Conservation (phyloP, 2,797 vertebrate species). For the Mormyrus hasselquistii region DNA sequence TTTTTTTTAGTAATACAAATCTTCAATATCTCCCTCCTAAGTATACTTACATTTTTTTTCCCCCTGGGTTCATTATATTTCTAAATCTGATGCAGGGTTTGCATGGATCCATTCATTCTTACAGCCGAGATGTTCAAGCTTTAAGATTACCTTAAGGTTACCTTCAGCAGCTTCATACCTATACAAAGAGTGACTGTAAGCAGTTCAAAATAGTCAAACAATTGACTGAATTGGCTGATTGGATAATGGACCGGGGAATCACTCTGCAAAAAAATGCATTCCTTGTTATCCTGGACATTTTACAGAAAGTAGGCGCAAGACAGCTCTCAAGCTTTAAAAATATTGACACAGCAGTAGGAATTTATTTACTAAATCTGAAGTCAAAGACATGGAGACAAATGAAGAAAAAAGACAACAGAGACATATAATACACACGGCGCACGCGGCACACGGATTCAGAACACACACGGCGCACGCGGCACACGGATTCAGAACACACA, state of each 20-base stretch:
- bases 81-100: background rate
- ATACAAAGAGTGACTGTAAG: background rate
- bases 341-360: background rate
- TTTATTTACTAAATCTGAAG: background rate
- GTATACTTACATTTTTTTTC: background rate
- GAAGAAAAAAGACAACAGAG: background rate
- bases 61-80: background rate
- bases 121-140: background rate
- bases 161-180: background rate
- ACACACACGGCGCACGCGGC: too few relatives aligned
- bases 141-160: background rate
- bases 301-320: background rate
- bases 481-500: too few relatives aligned
- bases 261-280: background rate
- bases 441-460: too few relatives aligned
- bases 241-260: background rate
- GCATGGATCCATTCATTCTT: background rate
- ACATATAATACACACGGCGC: background rate
- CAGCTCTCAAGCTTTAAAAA: background rate
- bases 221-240: background rate
- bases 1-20: background rate
- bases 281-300: background rate
- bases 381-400: background rate
- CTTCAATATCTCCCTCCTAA: background rate
- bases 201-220: background rate